Base-by-base conservation (phyloP, 1,140 invertebrate genomes). In the Drosophila bocki region DNA sequence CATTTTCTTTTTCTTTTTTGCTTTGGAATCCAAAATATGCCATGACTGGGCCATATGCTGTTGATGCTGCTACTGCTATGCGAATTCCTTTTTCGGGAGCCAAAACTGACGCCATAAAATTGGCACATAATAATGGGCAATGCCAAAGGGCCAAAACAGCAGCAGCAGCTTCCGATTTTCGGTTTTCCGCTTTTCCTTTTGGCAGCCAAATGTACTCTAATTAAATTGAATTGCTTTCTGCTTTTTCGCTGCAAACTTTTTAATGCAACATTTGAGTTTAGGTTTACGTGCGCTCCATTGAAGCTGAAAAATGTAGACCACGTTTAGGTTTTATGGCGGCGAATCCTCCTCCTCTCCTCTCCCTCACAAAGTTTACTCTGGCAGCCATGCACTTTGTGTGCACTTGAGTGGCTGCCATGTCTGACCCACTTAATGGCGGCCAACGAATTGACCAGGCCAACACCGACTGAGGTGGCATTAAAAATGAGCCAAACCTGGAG, bases 251-350 rank as follows among this genome's bases (percentile, higher is more conserved):
- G 45, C 42, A 84, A 87, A 87, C 64, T 87, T 87, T 87, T 87
- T 84, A 90, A 87, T 88, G 80, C 84, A 65, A 84, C 84, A 87
- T 84, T 90, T 75, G 53, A 81, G 80, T 72, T 84, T 71, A 81
- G 77, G 71, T 80, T 68, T 80, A 90, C 85, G 84, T 87, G 80
- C 84, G 72, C 81, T 80, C 58, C 58, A 74, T 63, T 81, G 59
- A 75, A 88, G 72, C 84, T 68, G 74, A 80, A 83, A 84, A 87
- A 84, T 88, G 71, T 67, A 75, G 77, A 56, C 68, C 76, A 88
- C 84, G 82, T 87, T 87, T 80, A 63, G 84, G 61, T 87, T 87
- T 87, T 80, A 87, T 58, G 48, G 50, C 62, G 50, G 45, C 54
- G 58, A 15, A 35, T 59, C 48, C 51, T 29, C 13, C 48, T n/a